Percentiles rank a stretch among this genome's conserved stretches.
These are phyloP conservation scores for Cancer borealis DNA, from an alignment of 2,888 invertebrate genomes.

Conservation along the genomic window DNA sequence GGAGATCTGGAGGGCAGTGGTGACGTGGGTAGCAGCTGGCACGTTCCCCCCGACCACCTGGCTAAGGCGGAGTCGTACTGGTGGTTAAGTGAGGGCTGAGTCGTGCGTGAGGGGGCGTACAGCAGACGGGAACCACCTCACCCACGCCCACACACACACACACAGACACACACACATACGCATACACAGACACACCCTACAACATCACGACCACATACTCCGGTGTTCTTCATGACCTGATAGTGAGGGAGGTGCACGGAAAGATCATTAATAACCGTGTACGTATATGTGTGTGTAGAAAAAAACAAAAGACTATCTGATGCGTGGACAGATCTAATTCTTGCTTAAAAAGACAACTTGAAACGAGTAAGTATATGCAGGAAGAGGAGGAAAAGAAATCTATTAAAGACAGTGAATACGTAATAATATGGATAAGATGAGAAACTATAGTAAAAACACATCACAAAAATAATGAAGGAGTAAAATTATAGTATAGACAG, in stretches of 20 bases:
- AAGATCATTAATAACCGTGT: too few species aligned
- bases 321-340: too few species aligned
- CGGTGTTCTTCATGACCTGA: neutral
- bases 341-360: neutral
- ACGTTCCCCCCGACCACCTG: constrained; percentile 11
- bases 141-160: neutral
- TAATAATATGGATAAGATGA: too few species aligned
- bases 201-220: neutral
- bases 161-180: too few species aligned
- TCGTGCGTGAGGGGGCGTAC: neutral
- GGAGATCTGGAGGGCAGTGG: neutral
- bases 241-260: neutral
- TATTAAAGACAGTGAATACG: too few species aligned
- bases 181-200: neutral
- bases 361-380: neutral
- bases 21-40: constrained; percentile 24
- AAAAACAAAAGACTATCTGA: neutral
- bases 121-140: neutral
- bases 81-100: neutral
- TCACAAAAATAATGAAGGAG: neutral
- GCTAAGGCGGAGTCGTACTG: neutral
- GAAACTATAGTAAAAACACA: neutral
- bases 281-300: neutral
- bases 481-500: too few species aligned
- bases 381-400: neutral